Conservation (phyloP, 2,113 vertebrate species). For the Meleagris gallopavo region DNA sequence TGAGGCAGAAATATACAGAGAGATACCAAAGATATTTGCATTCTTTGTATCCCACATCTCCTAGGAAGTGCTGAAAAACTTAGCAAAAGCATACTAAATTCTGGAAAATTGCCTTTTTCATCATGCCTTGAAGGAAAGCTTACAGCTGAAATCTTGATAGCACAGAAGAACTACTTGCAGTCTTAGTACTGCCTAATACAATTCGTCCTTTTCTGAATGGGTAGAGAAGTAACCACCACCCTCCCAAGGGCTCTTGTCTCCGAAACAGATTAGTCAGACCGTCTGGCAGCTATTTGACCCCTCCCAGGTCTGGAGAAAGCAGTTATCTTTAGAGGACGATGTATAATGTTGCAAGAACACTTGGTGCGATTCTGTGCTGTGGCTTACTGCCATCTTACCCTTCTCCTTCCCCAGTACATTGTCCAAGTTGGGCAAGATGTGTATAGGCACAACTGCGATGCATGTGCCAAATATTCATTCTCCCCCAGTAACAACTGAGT, state of each 20-base stretch:
- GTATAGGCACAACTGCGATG: rapidly evolving
- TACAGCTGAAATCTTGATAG: not conserved
- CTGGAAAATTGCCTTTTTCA: not conserved
- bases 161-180: not conserved
- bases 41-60: not conserved
- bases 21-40: not conserved
- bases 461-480: not conserved
- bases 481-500: not conserved
- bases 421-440: not conserved
- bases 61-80: not conserved
- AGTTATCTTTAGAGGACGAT: not conserved
- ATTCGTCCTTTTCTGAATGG: not conserved
- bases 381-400: not conserved
- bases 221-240: not conserved
- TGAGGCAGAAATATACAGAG: not conserved
- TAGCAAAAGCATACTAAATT: not conserved
- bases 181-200: not conserved
- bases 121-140: not conserved
- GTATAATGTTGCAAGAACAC: not conserved
- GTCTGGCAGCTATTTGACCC: not conserved
- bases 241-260: not conserved
- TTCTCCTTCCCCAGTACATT: not conserved
- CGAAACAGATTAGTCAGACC: not conserved
- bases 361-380: rapidly evolving
- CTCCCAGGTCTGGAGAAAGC: not conserved